Evolutionary conservation across 2,797 vertebrate genomes (phyloP).

Genomic region (Sciurus vulgaris): DNA sequence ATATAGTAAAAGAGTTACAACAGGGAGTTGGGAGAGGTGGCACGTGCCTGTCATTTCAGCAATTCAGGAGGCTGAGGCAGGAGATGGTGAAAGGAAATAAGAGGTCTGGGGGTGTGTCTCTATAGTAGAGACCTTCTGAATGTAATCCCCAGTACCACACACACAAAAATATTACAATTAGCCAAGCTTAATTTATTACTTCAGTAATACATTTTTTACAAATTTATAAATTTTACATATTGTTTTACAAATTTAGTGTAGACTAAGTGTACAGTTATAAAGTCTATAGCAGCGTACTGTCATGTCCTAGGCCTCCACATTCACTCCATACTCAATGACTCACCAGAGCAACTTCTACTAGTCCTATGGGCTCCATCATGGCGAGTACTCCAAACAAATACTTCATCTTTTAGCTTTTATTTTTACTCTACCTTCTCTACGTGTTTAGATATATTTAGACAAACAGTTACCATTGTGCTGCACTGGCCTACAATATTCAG

Average conservation of each 20-base stretch:
- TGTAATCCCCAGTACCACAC: no score
- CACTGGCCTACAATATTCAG: neutral
- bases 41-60: no score
- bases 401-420: neutral
- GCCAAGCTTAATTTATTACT: neutral
- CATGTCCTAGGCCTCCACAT: rapidly evolving
- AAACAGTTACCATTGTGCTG: neutral
- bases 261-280: neutral
- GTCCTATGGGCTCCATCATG: neutral
- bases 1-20: neutral
- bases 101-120: no score
- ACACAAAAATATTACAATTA: neutral
- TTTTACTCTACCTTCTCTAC: neutral
- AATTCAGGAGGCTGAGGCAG: no score
- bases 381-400: no score
- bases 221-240: neutral
- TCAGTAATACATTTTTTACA: neutral
- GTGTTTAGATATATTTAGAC: neutral
- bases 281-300: neutral
- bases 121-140: no score
- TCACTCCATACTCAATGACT: no score
- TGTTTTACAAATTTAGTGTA: neutral
- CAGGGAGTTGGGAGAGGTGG: no score
- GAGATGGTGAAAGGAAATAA: no score
- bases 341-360: neutral